Base-by-base conservation (phyloP, 2,888 invertebrate species). In the Drosophila rubida region DNA sequence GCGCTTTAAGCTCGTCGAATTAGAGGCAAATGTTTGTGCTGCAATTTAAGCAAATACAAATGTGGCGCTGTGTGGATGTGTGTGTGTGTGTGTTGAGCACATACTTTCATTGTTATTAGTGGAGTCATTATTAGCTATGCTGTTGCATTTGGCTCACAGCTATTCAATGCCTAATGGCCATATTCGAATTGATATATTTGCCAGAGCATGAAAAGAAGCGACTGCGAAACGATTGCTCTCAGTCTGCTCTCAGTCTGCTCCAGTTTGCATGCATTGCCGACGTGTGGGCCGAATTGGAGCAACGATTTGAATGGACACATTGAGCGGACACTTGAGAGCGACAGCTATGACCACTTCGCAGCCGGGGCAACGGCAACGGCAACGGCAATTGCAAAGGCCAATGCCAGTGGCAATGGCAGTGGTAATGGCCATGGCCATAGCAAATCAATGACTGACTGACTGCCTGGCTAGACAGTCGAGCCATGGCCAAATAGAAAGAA, bases 261-360 rank as follows among this genome's bases (percentile, higher is more conserved):
- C 9, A 11, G 13, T 13, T 30, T 11, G n/a, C 37, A 32, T 9
- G 35, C 55, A 23, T 37, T 25, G 6, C 27, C 39, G 19, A 65
- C 59, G 69, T 62, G 63, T 68, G 63, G 59, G 53, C 59, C 51
- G 66, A 84, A 78, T 68, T 75, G 82, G 57, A 58, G 50, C 75
- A 59, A 65, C 63, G 72, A 67, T 80, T 80, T 74, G 61, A 75
- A 78, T 84, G 62, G 61, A 66, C 68, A 66, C 68, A 54, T 62
- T 35, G 67, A 57, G 46, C 16, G 46, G 35, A 37, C 50, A 44
- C 41, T 42, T 35, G 42, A 54, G 37, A 14, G 25, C 53, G 9
- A 45, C 48, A 65, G 22, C 49, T 53, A 14, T 39, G 39, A 37
- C 25, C 11, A 32, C 32, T 32, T 32, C 32, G 9, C n/a, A 22